phyloP scores from a whole-genome alignment of 2,888 invertebrate species.

The Candidula unifasciata region DNA sequence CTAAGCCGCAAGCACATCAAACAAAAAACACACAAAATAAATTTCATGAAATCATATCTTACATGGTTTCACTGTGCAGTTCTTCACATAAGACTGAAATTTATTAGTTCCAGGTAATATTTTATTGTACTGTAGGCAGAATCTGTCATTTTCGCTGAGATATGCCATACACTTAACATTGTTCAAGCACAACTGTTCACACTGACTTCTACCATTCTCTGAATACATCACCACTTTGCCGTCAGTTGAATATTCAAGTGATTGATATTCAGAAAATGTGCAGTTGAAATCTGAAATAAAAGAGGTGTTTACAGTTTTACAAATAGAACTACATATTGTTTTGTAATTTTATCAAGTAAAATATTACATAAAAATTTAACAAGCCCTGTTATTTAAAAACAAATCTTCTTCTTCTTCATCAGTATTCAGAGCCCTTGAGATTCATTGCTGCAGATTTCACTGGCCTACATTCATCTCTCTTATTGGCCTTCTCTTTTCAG shows the following conservation, averaged over 20 bases:
- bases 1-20: neutral
- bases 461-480: too few species aligned
- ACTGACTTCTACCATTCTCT: neutral
- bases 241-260: neutral
- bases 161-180: neutral
- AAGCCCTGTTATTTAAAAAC: too few species aligned
- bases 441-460: too few species aligned
- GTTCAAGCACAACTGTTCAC: neutral
- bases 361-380: neutral
- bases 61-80: slow-evolving; percentile 5
- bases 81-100: neutral
- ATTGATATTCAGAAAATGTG: neutral
- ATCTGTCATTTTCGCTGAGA: neutral
- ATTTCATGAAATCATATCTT: neutral
- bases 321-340: neutral
- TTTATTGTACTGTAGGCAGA: neutral
- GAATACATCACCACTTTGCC: neutral
- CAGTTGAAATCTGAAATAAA: neutral
- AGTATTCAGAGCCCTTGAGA: too few species aligned
- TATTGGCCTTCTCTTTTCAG: too few species aligned
- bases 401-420: too few species aligned
- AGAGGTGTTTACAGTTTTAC: neutral
- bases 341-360: neutral
- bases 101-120: neutral
- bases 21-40: neutral